A percentile compares a stretch with the other conserved stretches of the same genome.
Evolutionary conservation across 2,113 vertebrate genomes (phyloP).

Genomic region (Nipponia nippon): DNA sequence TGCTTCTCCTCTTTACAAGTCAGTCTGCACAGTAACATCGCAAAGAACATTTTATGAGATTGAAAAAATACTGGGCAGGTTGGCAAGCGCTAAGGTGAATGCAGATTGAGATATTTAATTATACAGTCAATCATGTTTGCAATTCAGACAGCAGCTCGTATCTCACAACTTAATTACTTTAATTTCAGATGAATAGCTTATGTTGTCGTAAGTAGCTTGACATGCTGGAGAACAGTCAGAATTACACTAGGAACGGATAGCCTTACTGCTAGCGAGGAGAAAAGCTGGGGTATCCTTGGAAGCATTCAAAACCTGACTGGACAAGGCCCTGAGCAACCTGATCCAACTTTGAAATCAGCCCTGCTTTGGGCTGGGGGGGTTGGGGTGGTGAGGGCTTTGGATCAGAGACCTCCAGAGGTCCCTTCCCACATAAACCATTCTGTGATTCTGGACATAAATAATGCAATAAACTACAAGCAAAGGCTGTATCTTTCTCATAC

Average conservation of each 20-base stretch:
- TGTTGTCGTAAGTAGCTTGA: slow-evolving; percentile 11
- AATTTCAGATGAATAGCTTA: slow-evolving; percentile 56
- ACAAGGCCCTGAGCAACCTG: not conserved
- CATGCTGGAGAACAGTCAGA: not conserved
- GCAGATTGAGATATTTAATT: slow-evolving; percentile 55
- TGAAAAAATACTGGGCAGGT: not conserved
- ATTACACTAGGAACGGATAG: not conserved
- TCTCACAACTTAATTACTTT: slow-evolving; percentile 62
- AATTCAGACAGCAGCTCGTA: slow-evolving; percentile 61
- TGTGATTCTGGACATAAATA: not conserved
- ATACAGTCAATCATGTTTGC: slow-evolving; percentile 53
- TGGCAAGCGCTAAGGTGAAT: slow-evolving; percentile 46
- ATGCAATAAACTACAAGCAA: not conserved
- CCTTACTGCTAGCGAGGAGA: not conserved
- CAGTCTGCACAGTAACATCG: not conserved
- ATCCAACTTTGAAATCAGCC: not conserved
- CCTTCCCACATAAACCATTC: not conserved
- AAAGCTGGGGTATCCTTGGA: not conserved
- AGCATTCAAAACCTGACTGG: not conserved
- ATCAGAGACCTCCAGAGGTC: not conserved
- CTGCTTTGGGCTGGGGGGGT: not conserved
- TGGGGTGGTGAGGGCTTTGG: not conserved
- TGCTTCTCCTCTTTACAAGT: not conserved
- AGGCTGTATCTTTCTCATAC: not conserved
- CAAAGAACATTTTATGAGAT: not conserved